phyloP scores from a whole-genome alignment of 2,113 vertebrate genomes.

The Hippocampus abdominalis region DNA sequence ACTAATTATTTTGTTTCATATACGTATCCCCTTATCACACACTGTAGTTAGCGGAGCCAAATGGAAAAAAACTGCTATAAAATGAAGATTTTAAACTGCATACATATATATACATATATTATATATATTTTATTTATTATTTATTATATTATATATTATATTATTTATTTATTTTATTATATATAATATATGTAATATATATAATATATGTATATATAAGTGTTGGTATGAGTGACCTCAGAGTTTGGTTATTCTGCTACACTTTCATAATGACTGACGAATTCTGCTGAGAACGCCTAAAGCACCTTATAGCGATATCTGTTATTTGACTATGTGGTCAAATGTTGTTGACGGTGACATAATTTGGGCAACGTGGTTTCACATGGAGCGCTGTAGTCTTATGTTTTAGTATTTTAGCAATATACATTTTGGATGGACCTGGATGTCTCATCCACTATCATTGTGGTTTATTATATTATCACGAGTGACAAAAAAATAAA shows the following conservation, averaged over 20 bases:
- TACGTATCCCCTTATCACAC: too few species aligned
- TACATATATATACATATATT: too few species aligned
- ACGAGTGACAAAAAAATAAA: not conserved
- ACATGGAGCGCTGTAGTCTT: not conserved
- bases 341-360: constrained; percentile 9
- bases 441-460: not conserved
- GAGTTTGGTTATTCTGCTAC: not conserved
- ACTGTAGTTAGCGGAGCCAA: too few species aligned
- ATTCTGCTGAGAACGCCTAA: not conserved
- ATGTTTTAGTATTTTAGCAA: not conserved
- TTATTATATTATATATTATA: too few species aligned
- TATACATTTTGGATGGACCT: not conserved
- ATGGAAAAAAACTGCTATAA: too few species aligned
- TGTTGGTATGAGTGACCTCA: too few species aligned
- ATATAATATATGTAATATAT: too few species aligned
- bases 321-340: constrained; percentile 52
- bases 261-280: not conserved
- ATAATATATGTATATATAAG: too few species aligned
- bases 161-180: too few species aligned
- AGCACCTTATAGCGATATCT: not conserved
- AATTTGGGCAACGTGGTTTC: not conserved
- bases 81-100: too few species aligned
- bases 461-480: not conserved
- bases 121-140: too few species aligned
- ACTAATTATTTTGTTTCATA: too few species aligned